These are phyloP conservation scores for Beroe forskalii DNA, from an alignment of 37 sponge, comb jelly and placozoan genomes.

Conservation along the genomic window DNA sequence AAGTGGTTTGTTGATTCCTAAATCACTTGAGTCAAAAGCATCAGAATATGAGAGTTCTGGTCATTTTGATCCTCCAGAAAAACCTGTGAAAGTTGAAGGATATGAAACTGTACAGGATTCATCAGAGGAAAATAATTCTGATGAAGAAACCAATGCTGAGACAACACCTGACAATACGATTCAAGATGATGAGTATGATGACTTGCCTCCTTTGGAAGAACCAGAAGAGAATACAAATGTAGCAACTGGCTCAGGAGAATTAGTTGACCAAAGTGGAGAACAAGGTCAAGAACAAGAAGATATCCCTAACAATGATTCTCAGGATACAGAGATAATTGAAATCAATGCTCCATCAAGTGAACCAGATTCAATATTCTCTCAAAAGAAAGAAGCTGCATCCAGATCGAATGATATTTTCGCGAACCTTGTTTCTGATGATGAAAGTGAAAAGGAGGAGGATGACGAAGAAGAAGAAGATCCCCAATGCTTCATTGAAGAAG, in stretches of 20 bases:
- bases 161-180: background rate
- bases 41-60: conserved; percentile 19
- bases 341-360: conserved; percentile 1
- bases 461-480: background rate
- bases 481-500: background rate
- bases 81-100: background rate
- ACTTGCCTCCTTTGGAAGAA: conserved; percentile 37
- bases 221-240: background rate
- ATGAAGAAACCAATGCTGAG: background rate
- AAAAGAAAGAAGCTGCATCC: background rate
- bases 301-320: too few relatives aligned
- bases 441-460: background rate
- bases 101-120: background rate
- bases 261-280: background rate
- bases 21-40: conserved; percentile 49
- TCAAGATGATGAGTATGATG: background rate
- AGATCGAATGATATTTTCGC: conserved; percentile 13
- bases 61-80: background rate
- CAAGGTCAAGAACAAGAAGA: background rate
- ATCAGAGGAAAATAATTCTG: background rate
- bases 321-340: conserved; percentile 1
- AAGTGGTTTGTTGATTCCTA: conserved; percentile 62
- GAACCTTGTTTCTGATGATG: background rate
- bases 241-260: background rate
- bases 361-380: background rate